Base-by-base conservation (phyloP, 2,888 invertebrate genomes). In the Lottia scabra region DNA sequence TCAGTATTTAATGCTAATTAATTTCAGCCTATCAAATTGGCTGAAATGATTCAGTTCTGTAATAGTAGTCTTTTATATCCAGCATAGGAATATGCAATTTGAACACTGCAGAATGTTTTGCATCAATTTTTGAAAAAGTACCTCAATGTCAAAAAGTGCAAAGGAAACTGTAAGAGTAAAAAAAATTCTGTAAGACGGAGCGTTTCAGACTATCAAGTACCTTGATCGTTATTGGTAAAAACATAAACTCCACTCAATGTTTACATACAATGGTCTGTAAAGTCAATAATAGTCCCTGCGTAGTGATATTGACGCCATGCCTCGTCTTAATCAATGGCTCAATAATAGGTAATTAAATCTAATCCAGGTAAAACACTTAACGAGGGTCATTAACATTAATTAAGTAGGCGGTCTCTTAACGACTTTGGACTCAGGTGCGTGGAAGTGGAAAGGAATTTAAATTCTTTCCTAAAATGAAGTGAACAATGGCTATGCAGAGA, bases 321-420 rank as follows among this genome's bases (percentile, higher is more conserved):
- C 38, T 8, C 10, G 56, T 56, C 56, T 56, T 56, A 56, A 56
- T 56, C 19, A 56, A 56, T 56, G 56, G 19, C 56, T 56, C 56
- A 23, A 56, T 19, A 56, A 23, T 23, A 56, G 56, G 56, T 56
- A 56, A 56, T 56, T 56, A 56, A 56, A 56, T 23, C 23, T 23
- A 23, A 56, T 23, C 19, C 56, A 56, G 56, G 56, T 56, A 56
- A 38, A 56, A 56, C 56, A 56, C 56, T 56, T 56, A 56, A 56
- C 56, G 19, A 56, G 19, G 19, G 23, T 56, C 56, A 56, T 56
- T 56, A 56, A 56, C 19, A 23, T 56, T 56, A 56, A 56, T 56
- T 56, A 56, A 23, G 56, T 56, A 23, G 56, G 56, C 23, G 56
- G 56, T 19, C 19, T 56, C 56, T 13, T 56, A 56, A 56, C 23